These are phyloP conservation scores for Dryas iulia DNA, from an alignment of 1,140 invertebrate species.

Conservation along the genomic window DNA sequence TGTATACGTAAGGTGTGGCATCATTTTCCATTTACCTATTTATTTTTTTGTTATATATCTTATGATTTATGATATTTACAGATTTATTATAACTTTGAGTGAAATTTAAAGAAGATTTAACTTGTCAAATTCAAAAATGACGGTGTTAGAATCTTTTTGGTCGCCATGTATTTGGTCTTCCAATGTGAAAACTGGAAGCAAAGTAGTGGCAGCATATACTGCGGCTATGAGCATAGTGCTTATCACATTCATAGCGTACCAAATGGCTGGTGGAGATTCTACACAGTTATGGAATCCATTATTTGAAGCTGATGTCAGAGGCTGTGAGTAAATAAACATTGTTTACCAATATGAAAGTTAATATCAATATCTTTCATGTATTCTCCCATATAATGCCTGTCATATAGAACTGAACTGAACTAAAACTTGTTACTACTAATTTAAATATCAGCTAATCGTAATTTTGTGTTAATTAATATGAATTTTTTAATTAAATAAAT, in stretches of 20 bases:
- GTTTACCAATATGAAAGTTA: no score
- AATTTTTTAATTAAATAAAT: no score
- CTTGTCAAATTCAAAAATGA: constrained; percentile 50
- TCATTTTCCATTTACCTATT: background rate
- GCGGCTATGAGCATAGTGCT: constrained; percentile 85
- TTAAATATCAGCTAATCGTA: no score
- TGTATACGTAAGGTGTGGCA: background rate
- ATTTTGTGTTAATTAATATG: no score
- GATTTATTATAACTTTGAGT: background rate
- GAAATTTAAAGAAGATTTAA: background rate
- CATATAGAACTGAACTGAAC: no score
- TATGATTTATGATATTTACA: constrained; percentile 1
- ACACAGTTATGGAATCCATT: constrained; percentile 92
- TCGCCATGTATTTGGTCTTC: constrained; percentile 92
- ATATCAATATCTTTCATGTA: no score
- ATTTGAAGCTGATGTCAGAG: constrained; percentile 91
- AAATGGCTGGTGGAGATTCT: constrained; percentile 91
- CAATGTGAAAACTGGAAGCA: constrained; percentile 87
- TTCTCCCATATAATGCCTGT: no score
- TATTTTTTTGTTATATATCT: background rate
- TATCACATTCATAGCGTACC: constrained; percentile 88
- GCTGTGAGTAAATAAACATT: constrained; percentile 81
- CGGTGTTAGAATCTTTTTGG: constrained; percentile 90
- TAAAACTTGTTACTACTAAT: no score
- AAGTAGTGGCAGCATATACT: constrained; percentile 89